Evolutionary conservation across 2,797 vertebrate species (phyloP).

Genomic region (Leptoclinus maculatus): DNA sequence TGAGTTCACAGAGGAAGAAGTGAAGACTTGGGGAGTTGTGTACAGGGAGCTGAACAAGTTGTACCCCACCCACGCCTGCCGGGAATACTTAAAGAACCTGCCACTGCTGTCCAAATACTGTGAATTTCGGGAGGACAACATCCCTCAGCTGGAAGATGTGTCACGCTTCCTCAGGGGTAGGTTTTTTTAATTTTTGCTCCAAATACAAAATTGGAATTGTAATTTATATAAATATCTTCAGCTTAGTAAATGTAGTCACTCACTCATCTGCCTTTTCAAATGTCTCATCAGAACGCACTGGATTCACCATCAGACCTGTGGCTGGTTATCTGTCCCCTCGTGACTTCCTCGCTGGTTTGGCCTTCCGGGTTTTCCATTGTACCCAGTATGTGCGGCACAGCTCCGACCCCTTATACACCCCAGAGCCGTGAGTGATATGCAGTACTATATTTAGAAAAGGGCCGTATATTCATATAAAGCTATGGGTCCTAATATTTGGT

Average conservation of each 20-base stretch:
- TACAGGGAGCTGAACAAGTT: constrained; percentile 95
- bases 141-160: constrained; percentile 97
- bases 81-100: constrained; percentile 96
- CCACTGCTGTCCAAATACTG: constrained; percentile 94
- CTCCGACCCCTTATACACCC: constrained; percentile 96
- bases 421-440: constrained; percentile 91
- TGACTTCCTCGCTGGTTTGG: constrained; percentile 97
- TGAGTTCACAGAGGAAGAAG: constrained; percentile 97
- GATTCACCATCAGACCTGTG: constrained; percentile 96
- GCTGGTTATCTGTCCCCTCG: constrained; percentile 96
- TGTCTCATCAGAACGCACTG: constrained; percentile 88
- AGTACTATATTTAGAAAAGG: neutral
- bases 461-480: neutral
- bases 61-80: constrained; percentile 96
- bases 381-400: constrained; percentile 98
- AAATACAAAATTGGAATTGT: neutral
- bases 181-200: neutral
- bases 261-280: neutral
- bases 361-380: constrained; percentile 98
- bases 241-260: constrained; percentile 2
- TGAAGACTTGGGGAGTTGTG: constrained; percentile 96
- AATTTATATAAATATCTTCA: neutral
- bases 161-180: constrained; percentile 95
- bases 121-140: constrained; percentile 95
- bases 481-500: constrained; percentile 7